These are phyloP conservation scores for Oplegnathus fasciatus DNA, from an alignment of 2,113 vertebrate species.

Conservation along the genomic window DNA sequence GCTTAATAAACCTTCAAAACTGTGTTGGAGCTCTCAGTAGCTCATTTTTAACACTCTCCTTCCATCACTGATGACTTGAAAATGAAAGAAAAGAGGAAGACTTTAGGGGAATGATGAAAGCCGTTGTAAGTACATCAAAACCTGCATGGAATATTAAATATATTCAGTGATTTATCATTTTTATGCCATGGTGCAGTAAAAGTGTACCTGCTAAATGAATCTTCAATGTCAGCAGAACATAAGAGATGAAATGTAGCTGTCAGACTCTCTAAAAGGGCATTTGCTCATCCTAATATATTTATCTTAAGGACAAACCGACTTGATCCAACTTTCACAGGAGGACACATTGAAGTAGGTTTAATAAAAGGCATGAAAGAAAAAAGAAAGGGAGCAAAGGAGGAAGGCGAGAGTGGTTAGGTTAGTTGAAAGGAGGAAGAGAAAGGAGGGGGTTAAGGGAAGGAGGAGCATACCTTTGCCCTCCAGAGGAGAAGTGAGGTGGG, in stretches of 20 bases:
- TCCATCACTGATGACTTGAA: neutral
- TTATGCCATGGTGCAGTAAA: neutral
- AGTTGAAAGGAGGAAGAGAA: neutral
- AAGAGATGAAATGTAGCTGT: neutral
- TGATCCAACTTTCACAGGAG: neutral
- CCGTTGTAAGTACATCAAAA: neutral
- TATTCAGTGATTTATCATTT: neutral
- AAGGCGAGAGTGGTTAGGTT: neutral
- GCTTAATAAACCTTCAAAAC: neutral
- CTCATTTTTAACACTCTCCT: neutral
- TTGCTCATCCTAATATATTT: too few relatives aligned
- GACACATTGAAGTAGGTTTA: neutral
- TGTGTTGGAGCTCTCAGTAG: too few relatives aligned
- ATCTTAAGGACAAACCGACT: neutral
- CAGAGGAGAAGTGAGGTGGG: slow-evolving; percentile 87
- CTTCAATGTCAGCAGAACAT: neutral
- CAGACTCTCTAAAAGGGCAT: neutral
- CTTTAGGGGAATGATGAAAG: neutral
- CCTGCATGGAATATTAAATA: neutral
- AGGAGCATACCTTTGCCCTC: slow-evolving; percentile 94
- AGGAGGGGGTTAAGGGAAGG: slow-evolving; percentile 52
- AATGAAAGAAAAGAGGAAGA: neutral
- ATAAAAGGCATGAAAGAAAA: slow-evolving; percentile 5
- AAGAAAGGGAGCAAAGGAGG: slow-evolving; percentile 14
- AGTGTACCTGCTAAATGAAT: neutral